Percentiles rank a stretch among this genome's conserved stretches.
Conservation (phyloP, 2,113 vertebrate genomes). For the Varanus salvator region DNA sequence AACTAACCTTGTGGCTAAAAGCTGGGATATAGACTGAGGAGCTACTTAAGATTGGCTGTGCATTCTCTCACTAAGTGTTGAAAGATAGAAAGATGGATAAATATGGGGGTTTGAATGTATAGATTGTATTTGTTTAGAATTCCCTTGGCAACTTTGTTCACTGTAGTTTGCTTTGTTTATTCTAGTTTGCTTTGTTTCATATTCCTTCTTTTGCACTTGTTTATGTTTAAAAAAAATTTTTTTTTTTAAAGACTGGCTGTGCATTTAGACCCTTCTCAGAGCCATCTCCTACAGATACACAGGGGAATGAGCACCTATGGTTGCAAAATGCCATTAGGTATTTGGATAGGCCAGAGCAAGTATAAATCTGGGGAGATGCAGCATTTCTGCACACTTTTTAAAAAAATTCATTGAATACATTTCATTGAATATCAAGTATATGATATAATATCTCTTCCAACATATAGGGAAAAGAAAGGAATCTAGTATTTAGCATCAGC, state of each 20-base stretch:
- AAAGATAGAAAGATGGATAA: too few species aligned
- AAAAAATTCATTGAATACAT: background rate
- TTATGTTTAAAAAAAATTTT: too few species aligned
- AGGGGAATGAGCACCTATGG: background rate
- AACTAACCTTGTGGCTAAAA: background rate
- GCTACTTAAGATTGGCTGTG: background rate
- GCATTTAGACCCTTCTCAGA: background rate
- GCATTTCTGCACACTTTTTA: background rate
- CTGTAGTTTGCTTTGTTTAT: too few species aligned
- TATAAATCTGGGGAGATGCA: background rate
- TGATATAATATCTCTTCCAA: background rate
- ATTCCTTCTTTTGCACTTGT: too few species aligned
- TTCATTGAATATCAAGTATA: background rate
- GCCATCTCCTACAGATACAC: background rate
- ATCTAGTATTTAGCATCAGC: background rate
- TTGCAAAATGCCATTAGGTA: background rate
- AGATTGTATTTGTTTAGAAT: too few species aligned
- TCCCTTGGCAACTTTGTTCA: too few species aligned
- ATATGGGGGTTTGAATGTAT: too few species aligned
- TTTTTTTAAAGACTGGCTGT: background rate
- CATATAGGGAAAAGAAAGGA: background rate
- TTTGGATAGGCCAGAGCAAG: background rate
- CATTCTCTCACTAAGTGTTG: too few species aligned
- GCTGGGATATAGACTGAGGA: background rate
- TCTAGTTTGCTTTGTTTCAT: too few species aligned